phyloP scores from a whole-genome alignment of 2,113 vertebrate species.

The Bubo scandiacus region DNA sequence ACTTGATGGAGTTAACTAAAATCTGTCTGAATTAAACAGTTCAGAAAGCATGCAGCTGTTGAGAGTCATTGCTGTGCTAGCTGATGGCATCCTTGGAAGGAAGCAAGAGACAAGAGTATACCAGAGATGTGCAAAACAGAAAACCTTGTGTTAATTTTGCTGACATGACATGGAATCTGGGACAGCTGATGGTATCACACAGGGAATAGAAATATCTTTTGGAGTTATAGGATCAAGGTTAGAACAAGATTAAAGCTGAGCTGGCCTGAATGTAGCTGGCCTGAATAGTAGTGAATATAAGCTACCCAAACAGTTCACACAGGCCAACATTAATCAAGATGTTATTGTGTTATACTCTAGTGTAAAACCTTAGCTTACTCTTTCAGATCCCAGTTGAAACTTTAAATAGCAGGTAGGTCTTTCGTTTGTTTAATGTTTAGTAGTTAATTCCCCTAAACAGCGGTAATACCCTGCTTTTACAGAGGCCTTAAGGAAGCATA shows the following conservation, averaged over 20 bases:
- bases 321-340: slow-evolving; percentile 27
- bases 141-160: not conserved
- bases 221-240: slow-evolving; percentile 27
- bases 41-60: not conserved
- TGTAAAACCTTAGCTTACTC: not conserved
- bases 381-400: not conserved
- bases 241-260: slow-evolving; percentile 44
- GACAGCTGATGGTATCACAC: slow-evolving; percentile 19
- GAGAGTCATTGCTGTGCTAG: not conserved
- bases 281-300: not conserved
- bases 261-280: not conserved
- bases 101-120: not conserved
- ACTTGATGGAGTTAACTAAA: not conserved
- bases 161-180: slow-evolving; percentile 23
- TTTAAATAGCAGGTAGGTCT: not conserved
- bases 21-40: not conserved
- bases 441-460: not conserved
- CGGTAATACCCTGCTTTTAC: not conserved
- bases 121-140: not conserved
- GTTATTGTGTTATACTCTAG: not conserved
- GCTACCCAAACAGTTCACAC: not conserved
- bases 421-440: not conserved
- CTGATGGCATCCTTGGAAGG: not conserved
- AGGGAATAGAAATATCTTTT: slow-evolving; percentile 15
- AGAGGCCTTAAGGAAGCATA: not conserved